Base-by-base conservation (phyloP, 2,113 vertebrate species). In the Calypte anna region DNA sequence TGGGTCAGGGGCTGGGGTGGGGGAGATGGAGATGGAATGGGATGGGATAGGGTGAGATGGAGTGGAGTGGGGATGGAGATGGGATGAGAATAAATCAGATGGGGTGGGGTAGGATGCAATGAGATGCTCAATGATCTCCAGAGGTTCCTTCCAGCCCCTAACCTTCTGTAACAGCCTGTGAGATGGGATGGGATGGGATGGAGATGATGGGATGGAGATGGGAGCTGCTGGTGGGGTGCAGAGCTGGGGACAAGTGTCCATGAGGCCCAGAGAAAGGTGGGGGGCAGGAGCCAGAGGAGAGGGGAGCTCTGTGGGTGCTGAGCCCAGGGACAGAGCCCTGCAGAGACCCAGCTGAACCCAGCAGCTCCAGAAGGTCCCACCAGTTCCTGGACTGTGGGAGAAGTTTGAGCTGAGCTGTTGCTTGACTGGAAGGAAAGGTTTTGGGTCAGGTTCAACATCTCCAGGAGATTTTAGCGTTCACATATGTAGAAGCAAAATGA, bases 381-480 rank as follows among this genome's bases (percentile, higher is more conserved):
- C 46, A 48, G 46, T 20, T 48, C 51, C 16, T 3, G 27, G 20
- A 11, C 21, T 11, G 30, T n/a, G 55, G 1, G 51, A 53, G 55
- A 18, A 46, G 28, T 73, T 74, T 38, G 19, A 75, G 43, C 67
- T 4, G 48, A 82, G 67, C 79, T 3, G 46, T 3, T 6, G 14
- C 75, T 22, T 0, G 0, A 2, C 33, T 36, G 6, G 2, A 6
- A 46, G 12, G 27, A 31, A 31, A 53, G 5, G 44, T 27, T 48
- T 43, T 11, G 53, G 78, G 20, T 55, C 1, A 3, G 46, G 18
- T 48, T 46, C 80, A 5, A 2, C 64, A 4, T 43, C 28, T 80
- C 61, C 10, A 1, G 12, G 54, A 58, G 33, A 0, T 14, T 33
- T 4, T 8, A 22, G 15, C 50, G 1, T 6, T 1, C 53, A 27